These are phyloP conservation scores for Nymphalis io DNA, from an alignment of 1,140 invertebrate species.

Conservation along the genomic window DNA sequence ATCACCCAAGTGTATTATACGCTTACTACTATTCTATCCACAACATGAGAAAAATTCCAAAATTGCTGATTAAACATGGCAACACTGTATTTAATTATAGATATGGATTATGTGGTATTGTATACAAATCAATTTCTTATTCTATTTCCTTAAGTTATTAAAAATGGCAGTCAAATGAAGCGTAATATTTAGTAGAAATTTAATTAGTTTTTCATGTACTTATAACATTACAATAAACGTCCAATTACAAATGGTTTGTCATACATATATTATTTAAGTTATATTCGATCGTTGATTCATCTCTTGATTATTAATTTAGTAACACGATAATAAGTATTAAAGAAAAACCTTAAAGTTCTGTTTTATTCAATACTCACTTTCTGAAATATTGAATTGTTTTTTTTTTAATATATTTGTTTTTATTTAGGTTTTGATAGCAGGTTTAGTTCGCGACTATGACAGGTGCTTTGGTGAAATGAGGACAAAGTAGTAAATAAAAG, in stretches of 20 bases:
- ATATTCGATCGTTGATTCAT: too few relatives aligned
- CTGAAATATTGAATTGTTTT: too few relatives aligned
- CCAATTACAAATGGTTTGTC: not conserved
- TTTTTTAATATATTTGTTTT: too few relatives aligned
- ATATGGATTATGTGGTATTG: conserved; percentile 38
- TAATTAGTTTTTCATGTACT: conserved; percentile 1
- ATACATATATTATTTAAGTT: not conserved
- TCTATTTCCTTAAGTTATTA: conserved; percentile 35
- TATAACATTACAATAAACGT: not conserved
- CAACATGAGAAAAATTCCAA: conserved; percentile 47
- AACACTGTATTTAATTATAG: conserved; percentile 37
- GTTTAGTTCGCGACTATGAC: too few relatives aligned
- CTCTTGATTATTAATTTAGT: too few relatives aligned
- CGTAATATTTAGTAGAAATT: conserved; percentile 32
- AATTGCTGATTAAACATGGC: conserved; percentile 39
- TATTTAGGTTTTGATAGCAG: too few relatives aligned
- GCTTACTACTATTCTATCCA: conserved; percentile 50
- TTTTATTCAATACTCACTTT: too few relatives aligned
- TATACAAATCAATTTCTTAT: conserved; percentile 33
- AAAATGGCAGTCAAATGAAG: conserved; percentile 46
- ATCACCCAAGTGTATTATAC: conserved; percentile 20
- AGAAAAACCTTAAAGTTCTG: too few relatives aligned
- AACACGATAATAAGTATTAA: too few relatives aligned
- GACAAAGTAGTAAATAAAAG: too few relatives aligned
- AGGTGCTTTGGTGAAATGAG: too few relatives aligned